Evolutionary conservation across 2,888 invertebrate genomes (phyloP), one percentile per base, ranked within the genome.

Genomic region (Chrysodeixis includens): DNA sequence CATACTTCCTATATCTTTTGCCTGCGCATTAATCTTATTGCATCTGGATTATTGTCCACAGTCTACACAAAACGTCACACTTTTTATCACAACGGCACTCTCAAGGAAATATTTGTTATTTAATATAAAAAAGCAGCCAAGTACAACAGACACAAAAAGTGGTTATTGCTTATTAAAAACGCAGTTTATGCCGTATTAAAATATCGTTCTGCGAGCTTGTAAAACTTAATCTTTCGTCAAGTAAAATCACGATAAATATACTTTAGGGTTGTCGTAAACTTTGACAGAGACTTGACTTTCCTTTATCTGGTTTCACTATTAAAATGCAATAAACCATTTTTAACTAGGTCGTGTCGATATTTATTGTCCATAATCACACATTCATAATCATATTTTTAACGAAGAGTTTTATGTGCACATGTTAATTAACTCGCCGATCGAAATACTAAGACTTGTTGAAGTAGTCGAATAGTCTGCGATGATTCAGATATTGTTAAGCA

Each of bases 401-500:
- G 46, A 40, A 35, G 62, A 56, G 66, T 52, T 67, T 62, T 54
- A 62, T 26, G 14, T 55, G 63, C 56, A 69, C 63, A 62, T 55
- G 30, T 55, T 68, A 73, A 72, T 79, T 55, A 70, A 66, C 54
- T 67, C 32, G 53, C 44, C 54, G 8, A 61, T 75, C n/a, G n/a
- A n/a, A 71, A 71, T 71, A n/a, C 69, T 69, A 77, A 76, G 69
- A 76, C 79, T 82, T 73, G 74, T 73, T 52, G 56, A 64, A 62
- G 62, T 67, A 71, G 46, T 8, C 20, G 46, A 9, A 10, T 18
- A 10, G 77, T 75, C 53, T 35, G 22, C 59, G 58, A 76, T 81
- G 79, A 81, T 82, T 82, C 79, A 79, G 82, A 82, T 71, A 69
- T 71, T 51, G 69, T 71, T 86, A 86, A 86, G 83, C 66, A 78